Evolutionary conservation across 2,888 invertebrate species (phyloP).

Genomic region (Venusia cambrica): DNA sequence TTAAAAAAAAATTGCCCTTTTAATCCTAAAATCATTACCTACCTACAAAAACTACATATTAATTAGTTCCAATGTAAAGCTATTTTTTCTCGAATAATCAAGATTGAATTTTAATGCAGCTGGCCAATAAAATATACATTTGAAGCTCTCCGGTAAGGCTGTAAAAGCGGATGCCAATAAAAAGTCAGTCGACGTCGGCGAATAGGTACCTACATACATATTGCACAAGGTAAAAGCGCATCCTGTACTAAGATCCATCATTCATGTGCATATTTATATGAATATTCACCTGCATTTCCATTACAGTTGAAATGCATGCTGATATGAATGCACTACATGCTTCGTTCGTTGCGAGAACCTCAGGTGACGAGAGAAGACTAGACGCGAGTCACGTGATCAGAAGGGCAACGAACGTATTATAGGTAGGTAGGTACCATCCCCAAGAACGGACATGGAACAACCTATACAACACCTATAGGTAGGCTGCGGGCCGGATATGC

Average conservation of each 20-base stretch:
- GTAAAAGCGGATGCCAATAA: conserved; percentile 2
- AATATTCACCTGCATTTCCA: conserved; percentile 12
- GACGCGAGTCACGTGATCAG: conserved; percentile 26
- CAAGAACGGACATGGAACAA: conserved; percentile 14
- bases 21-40: too few species aligned
- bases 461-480: conserved; percentile 2
- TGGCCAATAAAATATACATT: conserved; percentile 6
- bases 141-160: not conserved
- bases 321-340: conserved; percentile 14
- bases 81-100: too few species aligned
- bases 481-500: conserved; percentile 18
- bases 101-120: conserved; percentile 5
- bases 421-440: too few species aligned
- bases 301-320: conserved; percentile 18
- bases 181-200: not conserved
- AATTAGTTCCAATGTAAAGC: too few species aligned
- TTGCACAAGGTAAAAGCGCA: conserved; percentile 6
- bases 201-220: not conserved
- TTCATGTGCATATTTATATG: conserved; percentile 7
- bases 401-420: conserved; percentile 58
- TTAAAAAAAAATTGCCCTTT: too few species aligned
- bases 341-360: conserved; percentile 7
- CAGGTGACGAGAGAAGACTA: conserved; percentile 21
- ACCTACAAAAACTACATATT: too few species aligned
- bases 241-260: not conserved